Percentiles rank a stretch among this genome's conserved stretches.
Conservation (phyloP, 2,797 vertebrate species). For the Linurgus olivaceus region DNA sequence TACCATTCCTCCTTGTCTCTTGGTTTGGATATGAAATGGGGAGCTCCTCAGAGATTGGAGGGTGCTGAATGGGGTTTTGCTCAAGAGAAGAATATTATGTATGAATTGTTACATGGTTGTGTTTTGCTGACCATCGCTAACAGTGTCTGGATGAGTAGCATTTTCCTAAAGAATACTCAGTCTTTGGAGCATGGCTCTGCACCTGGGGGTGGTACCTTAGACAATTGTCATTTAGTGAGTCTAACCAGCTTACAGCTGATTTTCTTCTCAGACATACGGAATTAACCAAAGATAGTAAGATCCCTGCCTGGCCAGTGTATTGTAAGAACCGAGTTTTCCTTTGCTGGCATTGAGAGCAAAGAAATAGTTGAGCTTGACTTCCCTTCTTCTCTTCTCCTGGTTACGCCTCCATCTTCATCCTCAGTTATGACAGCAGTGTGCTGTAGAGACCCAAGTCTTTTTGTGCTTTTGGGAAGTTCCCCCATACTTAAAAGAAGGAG, state of each 20-base stretch:
- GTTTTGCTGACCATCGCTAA: background rate
- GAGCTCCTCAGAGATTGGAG: background rate
- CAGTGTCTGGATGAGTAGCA: background rate
- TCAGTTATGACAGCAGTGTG: background rate
- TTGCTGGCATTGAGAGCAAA: background rate
- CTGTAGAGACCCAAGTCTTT: background rate
- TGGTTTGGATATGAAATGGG: background rate
- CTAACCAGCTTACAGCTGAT: background rate
- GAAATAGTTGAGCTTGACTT: background rate
- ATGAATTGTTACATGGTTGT: background rate
- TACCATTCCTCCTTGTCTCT: accelerated
- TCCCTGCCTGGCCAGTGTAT: background rate
- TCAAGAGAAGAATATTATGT: background rate
- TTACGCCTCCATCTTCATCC: background rate
- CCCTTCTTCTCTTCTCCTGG: background rate
- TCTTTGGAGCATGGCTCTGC: background rate
- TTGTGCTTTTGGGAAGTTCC: background rate
- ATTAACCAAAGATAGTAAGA: conserved; percentile 13
- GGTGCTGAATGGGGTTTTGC: background rate
- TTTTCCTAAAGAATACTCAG: background rate
- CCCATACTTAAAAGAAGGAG: background rate
- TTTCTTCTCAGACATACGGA: conserved; percentile 38
- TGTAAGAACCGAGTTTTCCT: background rate
- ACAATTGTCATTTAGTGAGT: background rate
- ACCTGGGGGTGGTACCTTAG: background rate